Percentiles rank a stretch among this genome's conserved stretches.
Evolutionary conservation across 2,888 invertebrate species (phyloP).

Genomic region (Ellobium chinense): DNA sequence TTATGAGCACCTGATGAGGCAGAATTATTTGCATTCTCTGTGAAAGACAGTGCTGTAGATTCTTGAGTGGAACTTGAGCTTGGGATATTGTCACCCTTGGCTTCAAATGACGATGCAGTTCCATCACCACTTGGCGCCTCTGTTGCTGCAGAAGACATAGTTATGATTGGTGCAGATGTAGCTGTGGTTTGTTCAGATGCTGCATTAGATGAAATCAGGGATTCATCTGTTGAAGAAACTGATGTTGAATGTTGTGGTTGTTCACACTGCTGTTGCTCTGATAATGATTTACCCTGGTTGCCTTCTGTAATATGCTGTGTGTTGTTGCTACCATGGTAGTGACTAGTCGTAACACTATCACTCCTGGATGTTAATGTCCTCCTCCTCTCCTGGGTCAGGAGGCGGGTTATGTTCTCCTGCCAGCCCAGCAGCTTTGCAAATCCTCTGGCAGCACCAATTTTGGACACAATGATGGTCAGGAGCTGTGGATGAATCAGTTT

Average conservation of each 20-base stretch:
- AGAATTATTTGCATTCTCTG: not conserved
- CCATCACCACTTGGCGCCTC: not conserved
- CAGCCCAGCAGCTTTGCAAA: conserved; percentile 80
- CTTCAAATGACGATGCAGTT: not conserved
- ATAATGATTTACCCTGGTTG: too few species aligned
- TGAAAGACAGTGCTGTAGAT: conserved; percentile 8
- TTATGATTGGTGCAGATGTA: not conserved
- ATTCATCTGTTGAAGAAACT: not conserved
- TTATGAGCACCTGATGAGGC: too few species aligned
- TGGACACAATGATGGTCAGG: conserved; percentile 69
- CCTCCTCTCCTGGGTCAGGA: conserved; percentile 63
- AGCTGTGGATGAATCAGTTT: conserved; percentile 62
- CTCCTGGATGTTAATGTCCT: conserved; percentile 18
- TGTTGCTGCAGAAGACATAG: not conserved
- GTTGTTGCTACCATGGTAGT: too few species aligned
- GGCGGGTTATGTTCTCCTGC: conserved; percentile 81
- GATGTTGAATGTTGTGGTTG: not conserved
- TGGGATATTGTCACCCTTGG: not conserved
- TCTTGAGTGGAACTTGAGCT: not conserved
- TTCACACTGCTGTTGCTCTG: not conserved
- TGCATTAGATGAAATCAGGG: not conserved
- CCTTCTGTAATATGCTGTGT: too few species aligned
- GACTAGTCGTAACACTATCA: too few species aligned
- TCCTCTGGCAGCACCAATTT: conserved; percentile 66
- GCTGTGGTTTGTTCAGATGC: not conserved